A percentile compares a stretch with the other conserved stretches of the same genome.
phyloP scores from a whole-genome alignment of 2,888 invertebrate species.

The Volucella bombylans region DNA sequence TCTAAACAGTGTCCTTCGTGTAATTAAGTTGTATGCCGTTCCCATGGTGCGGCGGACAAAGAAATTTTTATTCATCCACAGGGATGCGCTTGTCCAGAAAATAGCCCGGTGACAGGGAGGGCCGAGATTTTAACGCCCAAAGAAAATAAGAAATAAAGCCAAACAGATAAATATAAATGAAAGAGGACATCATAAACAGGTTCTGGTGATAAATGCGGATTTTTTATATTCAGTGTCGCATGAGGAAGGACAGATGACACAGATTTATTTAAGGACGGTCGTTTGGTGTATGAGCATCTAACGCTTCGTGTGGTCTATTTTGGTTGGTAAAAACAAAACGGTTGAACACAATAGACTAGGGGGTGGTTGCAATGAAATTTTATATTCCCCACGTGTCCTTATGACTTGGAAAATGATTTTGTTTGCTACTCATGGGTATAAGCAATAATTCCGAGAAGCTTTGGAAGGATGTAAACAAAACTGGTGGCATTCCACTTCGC shows the following conservation, averaged over 20 bases:
- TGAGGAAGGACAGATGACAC: conserved; percentile 48
- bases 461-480: no score
- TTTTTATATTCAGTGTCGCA: conserved; percentile 66
- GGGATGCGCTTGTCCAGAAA: conserved; percentile 28
- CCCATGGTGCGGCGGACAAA: conserved; percentile 12
- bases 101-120: not conserved
- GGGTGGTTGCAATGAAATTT: conserved; percentile 30
- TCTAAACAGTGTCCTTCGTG: not conserved
- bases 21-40: conserved; percentile 15
- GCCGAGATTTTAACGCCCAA: no score
- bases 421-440: conserved; percentile 17
- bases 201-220: conserved; percentile 60
- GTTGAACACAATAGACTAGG: not conserved
- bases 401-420: conserved; percentile 33
- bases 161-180: conserved; percentile 44
- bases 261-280: conserved; percentile 53
- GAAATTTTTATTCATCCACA: conserved; percentile 13
- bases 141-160: not conserved
- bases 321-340: conserved; percentile 9
- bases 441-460: not conserved
- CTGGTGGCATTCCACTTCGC: no score
- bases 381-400: conserved; percentile 31
- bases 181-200: conserved; percentile 62
- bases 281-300: no score
- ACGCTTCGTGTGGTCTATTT: not conserved